Conservation (phyloP, 2,888 invertebrate genomes). For the Mimachlamys varia region DNA sequence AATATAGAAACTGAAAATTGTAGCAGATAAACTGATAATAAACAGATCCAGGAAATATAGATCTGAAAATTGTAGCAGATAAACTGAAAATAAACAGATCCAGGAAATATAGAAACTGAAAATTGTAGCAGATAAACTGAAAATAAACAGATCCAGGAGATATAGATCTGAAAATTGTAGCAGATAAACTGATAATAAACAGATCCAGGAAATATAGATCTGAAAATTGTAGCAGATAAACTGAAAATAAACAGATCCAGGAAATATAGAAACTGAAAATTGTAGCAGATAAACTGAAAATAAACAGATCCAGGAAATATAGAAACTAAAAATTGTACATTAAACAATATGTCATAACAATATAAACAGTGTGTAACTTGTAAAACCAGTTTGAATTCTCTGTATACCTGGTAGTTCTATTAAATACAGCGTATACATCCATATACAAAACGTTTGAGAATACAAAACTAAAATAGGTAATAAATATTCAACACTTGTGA, state of each 20-base stretch:
- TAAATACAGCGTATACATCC: too few relatives aligned
- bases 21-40: too few relatives aligned
- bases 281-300: neutral
- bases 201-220: neutral
- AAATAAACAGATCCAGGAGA: neutral
- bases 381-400: neutral
- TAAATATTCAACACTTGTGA: neutral
- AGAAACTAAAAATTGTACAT: neutral
- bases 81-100: too few relatives aligned
- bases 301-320: too few relatives aligned
- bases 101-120: neutral
- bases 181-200: too few relatives aligned
- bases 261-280: neutral
- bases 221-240: neutral
- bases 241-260: too few relatives aligned
- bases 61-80: neutral
- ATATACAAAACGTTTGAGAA: neutral
- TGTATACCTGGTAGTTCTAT: too few relatives aligned
- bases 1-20: neutral
- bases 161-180: too few relatives aligned
- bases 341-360: slow-evolving; percentile 17
- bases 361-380: neutral
- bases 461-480: neutral
- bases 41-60: neutral
- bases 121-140: neutral